Base-by-base conservation (phyloP, 2,888 invertebrate genomes). In the Scaeva pyrastri region DNA sequence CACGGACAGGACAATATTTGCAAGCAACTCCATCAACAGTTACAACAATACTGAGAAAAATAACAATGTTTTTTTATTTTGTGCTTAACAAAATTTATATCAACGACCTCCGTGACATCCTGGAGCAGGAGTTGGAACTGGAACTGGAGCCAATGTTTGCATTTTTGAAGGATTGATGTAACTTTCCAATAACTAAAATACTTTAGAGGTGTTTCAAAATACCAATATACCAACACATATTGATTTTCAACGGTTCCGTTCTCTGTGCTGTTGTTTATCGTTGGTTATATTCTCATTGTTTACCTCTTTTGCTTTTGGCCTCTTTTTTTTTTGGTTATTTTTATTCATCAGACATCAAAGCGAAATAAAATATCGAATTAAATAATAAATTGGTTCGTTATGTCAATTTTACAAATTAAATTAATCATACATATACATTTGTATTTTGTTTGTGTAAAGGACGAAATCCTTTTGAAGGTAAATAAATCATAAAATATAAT, bases 1-100 rank as follows among this genome's bases (percentile, higher is more conserved):
- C 31, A 60, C 10, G 60, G 39, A 39, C 36, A 14, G 19, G 2
- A 58, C 45, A 64, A 64, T 64, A 64, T 64, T 64, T 64, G 43
- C 62, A 45, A 64, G 60, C 19, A 60, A 41, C 60, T 60, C 60
- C 26, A 64, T 64, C 43, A 26, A 43, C 39, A 60, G 21, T 39
- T 36, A 31, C 7, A 39, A 14, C 14, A 11, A 6, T 11, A 19
- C 19, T 2, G 14, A 39, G 12, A 14, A 39, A 19, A 60, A 39
- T 21, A 26, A 45, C 14, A 43, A 45, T 45, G 21, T 21, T 39
- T 60, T 60, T 60, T 39, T 21, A 1, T 19, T 14, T 55, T 64
- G 26, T 5, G 11, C 2, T 62, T 11, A 43, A 64, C 16, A 26
- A 26, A 64, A 64, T 43, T 45, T 43, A 64, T 64, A 12, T 41